Evolutionary conservation across 2,797 vertebrate species (phyloP).

Genomic region (Yasuhikotakia modesta): DNA sequence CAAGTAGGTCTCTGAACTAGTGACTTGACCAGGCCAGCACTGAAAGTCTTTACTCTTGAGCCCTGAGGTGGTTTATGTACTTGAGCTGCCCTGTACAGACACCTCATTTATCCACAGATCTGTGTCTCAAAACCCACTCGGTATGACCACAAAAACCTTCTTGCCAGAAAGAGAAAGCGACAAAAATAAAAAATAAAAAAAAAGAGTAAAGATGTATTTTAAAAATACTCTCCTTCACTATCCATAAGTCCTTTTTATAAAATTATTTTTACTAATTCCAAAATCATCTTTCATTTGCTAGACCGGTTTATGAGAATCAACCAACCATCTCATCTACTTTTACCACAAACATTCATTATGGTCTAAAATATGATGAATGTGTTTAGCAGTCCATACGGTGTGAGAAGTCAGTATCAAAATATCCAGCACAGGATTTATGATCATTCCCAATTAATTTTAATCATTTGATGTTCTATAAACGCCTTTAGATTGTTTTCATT

Average conservation of each 20-base stretch:
- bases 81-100: constrained; percentile 56
- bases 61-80: constrained; percentile 55
- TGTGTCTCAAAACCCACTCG: constrained; percentile 59
- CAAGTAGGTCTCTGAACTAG: not conserved
- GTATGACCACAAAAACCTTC: constrained; percentile 50
- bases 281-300: not conserved
- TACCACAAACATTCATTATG: too few relatives aligned
- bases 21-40: not conserved
- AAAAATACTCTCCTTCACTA: not conserved
- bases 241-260: not conserved
- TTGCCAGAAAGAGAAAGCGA: constrained; percentile 47
- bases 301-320: not conserved
- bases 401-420: too few relatives aligned
- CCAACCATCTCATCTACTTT: too few relatives aligned
- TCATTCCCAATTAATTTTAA: too few relatives aligned
- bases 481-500: too few relatives aligned
- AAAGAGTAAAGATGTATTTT: not conserved
- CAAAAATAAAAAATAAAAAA: too few relatives aligned
- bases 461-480: too few relatives aligned
- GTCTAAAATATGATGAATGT: too few relatives aligned
- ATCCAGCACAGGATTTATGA: too few relatives aligned
- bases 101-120: constrained; percentile 56
- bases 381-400: too few relatives aligned
- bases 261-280: not conserved
- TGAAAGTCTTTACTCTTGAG: not conserved